Evolutionary conservation across 37 sponge, comb jelly and placozoan species (phyloP), one percentile per base, ranked within the genome.

Genomic region (Halisarca cf. caerulea): DNA sequence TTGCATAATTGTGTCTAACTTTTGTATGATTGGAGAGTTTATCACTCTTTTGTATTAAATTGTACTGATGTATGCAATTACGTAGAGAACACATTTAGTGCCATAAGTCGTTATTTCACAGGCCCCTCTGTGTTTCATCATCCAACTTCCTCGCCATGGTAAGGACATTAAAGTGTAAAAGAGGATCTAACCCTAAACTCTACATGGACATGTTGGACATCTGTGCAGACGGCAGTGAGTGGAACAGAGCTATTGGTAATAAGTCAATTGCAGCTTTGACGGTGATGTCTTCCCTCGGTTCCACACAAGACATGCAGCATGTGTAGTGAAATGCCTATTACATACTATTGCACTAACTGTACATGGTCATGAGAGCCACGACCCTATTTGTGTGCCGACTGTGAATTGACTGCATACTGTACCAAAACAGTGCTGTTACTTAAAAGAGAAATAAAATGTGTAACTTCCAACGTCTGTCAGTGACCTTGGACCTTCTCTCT

Each of bases 61-160:
- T n/a, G n/a, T n/a, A n/a, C n/a, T n/a, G n/a, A n/a, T n/a, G n/a
- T n/a, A n/a, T n/a, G n/a, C n/a, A n/a, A n/a, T n/a, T n/a, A n/a
- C n/a, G n/a, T n/a, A n/a, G n/a, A n/a, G n/a, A n/a, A n/a, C n/a
- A n/a, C n/a, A n/a, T n/a, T n/a, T n/a, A n/a, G n/a, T n/a, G n/a
- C n/a, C n/a, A n/a, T n/a, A n/a, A 6, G 8, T 8, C 41, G 37
- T 30, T 81, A 15, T 8, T 33, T 17, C 38, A 8, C 47, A 81
- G 82, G 82, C 64, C 40, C 90, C 90, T 18, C 33, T 9, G 17
- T 58, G 70, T 17, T 24, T 89, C n/a, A 36, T 91, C 15, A 37
- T 87, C 28, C 88, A 91, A 62, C 68, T 91, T 51, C 92, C 92
- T 40, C 62, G 92, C 27, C 88, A 61, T 79, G 92, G 92, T 21